These are phyloP conservation scores for Phoenicopterus ruber DNA, from an alignment of 2,113 vertebrate genomes.

Conservation along the genomic window DNA sequence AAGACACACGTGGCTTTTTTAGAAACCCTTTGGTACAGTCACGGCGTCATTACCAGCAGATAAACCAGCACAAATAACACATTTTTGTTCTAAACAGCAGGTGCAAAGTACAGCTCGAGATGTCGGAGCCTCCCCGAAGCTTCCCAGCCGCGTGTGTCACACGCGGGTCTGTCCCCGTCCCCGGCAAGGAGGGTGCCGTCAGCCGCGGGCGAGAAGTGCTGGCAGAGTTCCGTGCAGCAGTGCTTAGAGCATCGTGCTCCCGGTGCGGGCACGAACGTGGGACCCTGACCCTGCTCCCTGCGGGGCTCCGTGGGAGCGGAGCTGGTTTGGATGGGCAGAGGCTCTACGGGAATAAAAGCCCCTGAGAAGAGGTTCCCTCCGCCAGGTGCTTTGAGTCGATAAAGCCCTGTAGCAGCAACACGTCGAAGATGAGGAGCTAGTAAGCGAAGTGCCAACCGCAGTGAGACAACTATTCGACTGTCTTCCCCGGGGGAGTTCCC, in stretches of 20 bases:
- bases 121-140: background rate
- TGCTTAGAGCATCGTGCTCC: background rate
- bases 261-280: fast-evolving
- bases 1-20: fast-evolving
- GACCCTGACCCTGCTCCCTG: background rate
- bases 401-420: background rate
- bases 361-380: background rate
- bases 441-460: background rate
- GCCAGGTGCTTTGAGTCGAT: background rate
- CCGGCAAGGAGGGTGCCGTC: background rate
- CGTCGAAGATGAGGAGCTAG: fast-evolving
- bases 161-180: background rate
- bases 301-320: fast-evolving
- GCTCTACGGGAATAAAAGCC: background rate
- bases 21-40: background rate
- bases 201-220: fast-evolving
- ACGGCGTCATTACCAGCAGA: background rate
- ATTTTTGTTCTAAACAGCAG: background rate
- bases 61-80: background rate
- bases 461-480: fast-evolving
- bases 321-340: background rate
- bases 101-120: too few species aligned
- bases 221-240: background rate
- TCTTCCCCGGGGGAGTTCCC: fast-evolving
- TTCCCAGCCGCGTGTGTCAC: background rate